Evolutionary conservation across 2,113 vertebrate genomes (phyloP).

Genomic region (Callopanchax toddi): DNA sequence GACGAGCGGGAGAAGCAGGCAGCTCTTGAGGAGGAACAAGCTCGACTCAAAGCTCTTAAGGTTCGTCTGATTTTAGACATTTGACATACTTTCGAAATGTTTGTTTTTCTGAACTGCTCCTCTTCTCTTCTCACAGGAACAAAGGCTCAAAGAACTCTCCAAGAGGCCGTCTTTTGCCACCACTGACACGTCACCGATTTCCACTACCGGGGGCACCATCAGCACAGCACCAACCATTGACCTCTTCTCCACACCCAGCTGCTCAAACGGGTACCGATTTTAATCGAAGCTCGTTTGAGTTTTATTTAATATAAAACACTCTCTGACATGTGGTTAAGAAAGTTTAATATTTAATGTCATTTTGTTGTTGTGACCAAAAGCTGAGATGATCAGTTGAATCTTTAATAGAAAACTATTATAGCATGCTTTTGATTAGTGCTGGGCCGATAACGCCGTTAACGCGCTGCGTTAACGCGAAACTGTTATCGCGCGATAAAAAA

Average conservation of each 20-base stretch:
- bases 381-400: no score
- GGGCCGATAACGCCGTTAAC: no score
- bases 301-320: no score
- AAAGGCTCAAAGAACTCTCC: conserved; percentile 95
- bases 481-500: no score
- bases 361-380: no score
- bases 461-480: no score
- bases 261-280: conserved; percentile 87
- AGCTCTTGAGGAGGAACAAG: conserved; percentile 98
- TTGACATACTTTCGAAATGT: background rate
- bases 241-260: conserved; percentile 96
- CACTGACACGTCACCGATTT: conserved; percentile 93
- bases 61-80: conserved; percentile 63
- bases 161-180: conserved; percentile 95
- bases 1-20: conserved; percentile 99
- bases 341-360: no score
- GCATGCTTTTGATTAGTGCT: no score
- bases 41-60: conserved; percentile 97
- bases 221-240: conserved; percentile 93
- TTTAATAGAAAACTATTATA: no score
- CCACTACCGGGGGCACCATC: conserved; percentile 90
- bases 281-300: no score
- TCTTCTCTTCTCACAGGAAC: conserved; percentile 81
- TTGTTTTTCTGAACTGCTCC: conserved; percentile 6
- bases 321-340: no score